Evolutionary conservation across 2,113 vertebrate genomes (phyloP).

Genomic region (Etheostoma cragini): DNA sequence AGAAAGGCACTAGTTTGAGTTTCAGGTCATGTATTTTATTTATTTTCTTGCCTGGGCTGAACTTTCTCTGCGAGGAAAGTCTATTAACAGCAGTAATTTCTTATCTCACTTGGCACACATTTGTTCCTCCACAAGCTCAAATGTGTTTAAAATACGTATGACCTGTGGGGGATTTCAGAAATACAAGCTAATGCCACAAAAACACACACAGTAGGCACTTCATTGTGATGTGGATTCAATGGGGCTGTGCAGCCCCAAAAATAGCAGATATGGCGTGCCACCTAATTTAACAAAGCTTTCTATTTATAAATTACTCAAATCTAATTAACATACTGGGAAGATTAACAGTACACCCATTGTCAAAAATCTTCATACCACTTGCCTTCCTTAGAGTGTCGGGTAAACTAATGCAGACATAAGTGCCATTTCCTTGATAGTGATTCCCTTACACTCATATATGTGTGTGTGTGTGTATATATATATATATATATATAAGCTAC

Average conservation of each 20-base stretch:
- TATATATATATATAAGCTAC: too few relatives aligned
- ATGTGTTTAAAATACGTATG: constrained; percentile 63
- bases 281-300: constrained; percentile 4
- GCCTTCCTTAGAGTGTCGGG: neutral
- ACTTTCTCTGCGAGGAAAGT: constrained; percentile 70
- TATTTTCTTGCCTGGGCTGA: constrained; percentile 60
- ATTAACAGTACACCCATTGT: neutral
- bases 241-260: neutral
- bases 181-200: constrained; percentile 43
- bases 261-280: neutral
- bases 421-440: neutral
- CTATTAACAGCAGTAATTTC: constrained; percentile 68
- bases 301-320: neutral
- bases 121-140: constrained; percentile 67
- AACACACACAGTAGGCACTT: constrained; percentile 33
- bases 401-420: neutral
- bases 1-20: constrained; percentile 64
- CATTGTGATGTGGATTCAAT: constrained; percentile 9
- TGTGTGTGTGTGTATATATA: too few relatives aligned
- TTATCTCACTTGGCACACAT: constrained; percentile 76
- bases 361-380: neutral
- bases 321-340: neutral
- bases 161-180: constrained; percentile 49
- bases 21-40: constrained; percentile 69
- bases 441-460: neutral